Conservation (phyloP, 2,797 vertebrate species). For the Helostoma temminkii region DNA sequence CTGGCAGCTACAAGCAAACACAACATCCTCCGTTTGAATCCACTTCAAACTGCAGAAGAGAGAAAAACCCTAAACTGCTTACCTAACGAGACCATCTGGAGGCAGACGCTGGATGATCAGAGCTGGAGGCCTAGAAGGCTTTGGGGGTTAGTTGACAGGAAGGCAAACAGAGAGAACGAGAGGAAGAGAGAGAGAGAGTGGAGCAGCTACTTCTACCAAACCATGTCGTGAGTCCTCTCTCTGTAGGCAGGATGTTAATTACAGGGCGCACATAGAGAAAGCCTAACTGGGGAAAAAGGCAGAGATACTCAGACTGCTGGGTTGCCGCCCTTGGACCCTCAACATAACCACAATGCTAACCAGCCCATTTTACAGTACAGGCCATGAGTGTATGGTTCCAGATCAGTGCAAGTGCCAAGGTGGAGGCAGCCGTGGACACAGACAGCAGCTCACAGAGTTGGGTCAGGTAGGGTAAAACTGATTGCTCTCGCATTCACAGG, state of each 20-base stretch:
- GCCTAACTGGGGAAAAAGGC: constrained; percentile 61
- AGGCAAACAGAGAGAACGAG: constrained; percentile 34
- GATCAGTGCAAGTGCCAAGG: constrained; percentile 50
- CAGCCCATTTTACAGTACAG: constrained; percentile 62
- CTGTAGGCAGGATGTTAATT: constrained; percentile 79
- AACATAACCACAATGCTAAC: constrained; percentile 72
- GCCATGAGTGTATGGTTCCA: constrained; percentile 61
- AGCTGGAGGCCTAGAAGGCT: constrained; percentile 61
- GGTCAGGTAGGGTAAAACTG: constrained; percentile 28
- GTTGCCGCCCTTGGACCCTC: constrained; percentile 79
- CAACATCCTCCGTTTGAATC: constrained; percentile 62
- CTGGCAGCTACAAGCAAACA: constrained; percentile 59
- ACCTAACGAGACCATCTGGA: constrained; percentile 82
- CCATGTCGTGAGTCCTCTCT: constrained; percentile 69
- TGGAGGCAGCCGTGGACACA: constrained; percentile 8
- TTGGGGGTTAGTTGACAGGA: constrained; percentile 54
- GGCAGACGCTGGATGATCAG: constrained; percentile 72
- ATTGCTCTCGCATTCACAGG: constrained; percentile 16
- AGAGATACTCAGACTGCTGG: constrained; percentile 74
- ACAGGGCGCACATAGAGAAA: constrained; percentile 77
- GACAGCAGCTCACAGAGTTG: constrained; percentile 15
- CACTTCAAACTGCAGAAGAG: constrained; percentile 63
- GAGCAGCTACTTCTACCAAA: constrained; percentile 56
- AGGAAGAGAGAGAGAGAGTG: constrained; percentile 25
- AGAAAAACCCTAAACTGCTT: constrained; percentile 70